A percentile compares a stretch with the other conserved stretches of the same genome.
phyloP scores from a whole-genome alignment of 2,113 vertebrate genomes.

The Ailuropoda melanoleuca region DNA sequence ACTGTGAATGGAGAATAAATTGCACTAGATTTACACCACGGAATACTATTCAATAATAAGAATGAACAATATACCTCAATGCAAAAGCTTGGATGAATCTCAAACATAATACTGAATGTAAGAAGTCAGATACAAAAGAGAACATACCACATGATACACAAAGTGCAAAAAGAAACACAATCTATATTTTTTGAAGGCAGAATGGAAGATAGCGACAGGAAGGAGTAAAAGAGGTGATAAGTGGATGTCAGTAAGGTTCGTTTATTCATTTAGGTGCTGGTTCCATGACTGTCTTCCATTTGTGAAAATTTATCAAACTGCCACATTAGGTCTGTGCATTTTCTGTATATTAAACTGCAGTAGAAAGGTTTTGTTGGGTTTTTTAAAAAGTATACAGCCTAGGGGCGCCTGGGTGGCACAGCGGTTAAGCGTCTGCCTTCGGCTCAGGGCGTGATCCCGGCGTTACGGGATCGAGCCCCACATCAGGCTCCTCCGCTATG shows the following conservation, averaged over 20 bases:
- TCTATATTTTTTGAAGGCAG: not conserved
- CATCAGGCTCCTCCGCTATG: too few species aligned
- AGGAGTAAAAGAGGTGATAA: not conserved
- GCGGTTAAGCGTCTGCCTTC: too few species aligned
- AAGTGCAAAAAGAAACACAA: fast-evolving
- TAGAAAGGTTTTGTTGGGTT: not conserved
- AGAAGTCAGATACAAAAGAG: not conserved
- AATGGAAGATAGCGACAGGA: not conserved
- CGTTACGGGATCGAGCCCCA: too few species aligned
- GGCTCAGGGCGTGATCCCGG: too few species aligned
- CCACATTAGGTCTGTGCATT: too few species aligned
- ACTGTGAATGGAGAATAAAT: not conserved
- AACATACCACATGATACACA: fast-evolving
- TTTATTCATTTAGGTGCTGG: not conserved
- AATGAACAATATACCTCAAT: fast-evolving
- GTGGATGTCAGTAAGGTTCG: fast-evolving
- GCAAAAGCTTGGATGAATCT: not conserved
- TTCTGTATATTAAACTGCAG: not conserved
- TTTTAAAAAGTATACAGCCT: too few species aligned
- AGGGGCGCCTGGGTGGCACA: too few species aligned
- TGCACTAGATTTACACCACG: not conserved
- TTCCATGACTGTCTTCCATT: not conserved
- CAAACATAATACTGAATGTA: not conserved
- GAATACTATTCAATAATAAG: not conserved
- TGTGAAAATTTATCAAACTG: not conserved